Evolutionary conservation across 2,113 vertebrate genomes (phyloP), one percentile per base, ranked within the genome.

Genomic region (Gallinago paraguaiae): DNA sequence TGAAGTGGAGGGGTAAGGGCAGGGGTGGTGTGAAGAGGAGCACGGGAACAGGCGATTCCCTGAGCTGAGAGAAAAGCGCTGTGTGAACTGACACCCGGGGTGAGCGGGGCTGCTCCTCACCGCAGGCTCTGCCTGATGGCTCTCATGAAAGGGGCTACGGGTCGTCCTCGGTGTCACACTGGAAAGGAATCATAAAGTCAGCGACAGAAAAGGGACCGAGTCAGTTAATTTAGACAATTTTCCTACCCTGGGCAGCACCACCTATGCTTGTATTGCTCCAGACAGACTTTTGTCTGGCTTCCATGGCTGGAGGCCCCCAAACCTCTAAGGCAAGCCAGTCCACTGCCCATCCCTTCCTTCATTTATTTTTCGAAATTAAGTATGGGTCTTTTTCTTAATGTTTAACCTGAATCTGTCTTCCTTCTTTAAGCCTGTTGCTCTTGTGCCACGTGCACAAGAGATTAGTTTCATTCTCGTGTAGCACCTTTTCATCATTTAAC

Each of bases 241-340:
- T 92, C 17, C 25, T 67, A 19, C 48, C 53, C 31, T n/a, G 64
- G 60, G 43, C 30, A 92, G 30, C 60, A 43, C 37, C 41, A 51
- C 2, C 23, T 81, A 30, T 33, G 54, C n/a, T 81, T 1, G 0
- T 16, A 9, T 33, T 0, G 0, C 39, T 75, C 23, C 39, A 88
- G 61, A 60, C 4, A 82, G 48, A 37, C 13, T 13, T 37, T 86
- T 48, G 17, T 39, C 39, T 22, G 31, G 30, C 61, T 64, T 69
- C 33, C 35, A 69, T 25, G 11, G 22, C 57, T 70, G 50, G 27
- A 80, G 61, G 56, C 11, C 11, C 17, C 43, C 43, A 69, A 4
- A 51, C 9, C 9, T 63, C 53, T 24, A 25, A 61, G 53, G 53
- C 46, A 78, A 19, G 35, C 2, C 51, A 31, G 28, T 45, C 41